phyloP scores from a whole-genome alignment of 1,140 invertebrate species.

The Amphibalanus amphitrite region DNA sequence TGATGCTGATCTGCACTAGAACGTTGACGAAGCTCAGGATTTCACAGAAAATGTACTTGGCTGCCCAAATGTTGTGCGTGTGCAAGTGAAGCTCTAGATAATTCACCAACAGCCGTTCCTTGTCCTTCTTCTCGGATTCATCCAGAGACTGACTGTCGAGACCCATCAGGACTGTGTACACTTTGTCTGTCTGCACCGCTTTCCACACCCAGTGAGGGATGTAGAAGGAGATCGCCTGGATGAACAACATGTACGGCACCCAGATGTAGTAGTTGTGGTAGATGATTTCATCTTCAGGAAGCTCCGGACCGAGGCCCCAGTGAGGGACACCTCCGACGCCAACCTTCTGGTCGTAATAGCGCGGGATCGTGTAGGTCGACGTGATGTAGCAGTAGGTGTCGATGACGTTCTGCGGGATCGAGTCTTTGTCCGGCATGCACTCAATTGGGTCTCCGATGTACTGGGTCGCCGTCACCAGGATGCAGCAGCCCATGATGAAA shows the following conservation, averaged over 20 bases:
- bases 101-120: conserved; percentile 3
- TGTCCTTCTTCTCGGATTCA: conserved; percentile 7
- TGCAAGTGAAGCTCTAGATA: conserved; percentile 16
- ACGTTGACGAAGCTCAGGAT: conserved; percentile 26
- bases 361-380: conserved; percentile 45
- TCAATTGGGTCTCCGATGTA: conserved; percentile 51
- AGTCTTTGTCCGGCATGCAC: conserved; percentile 33
- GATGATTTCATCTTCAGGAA: no score
- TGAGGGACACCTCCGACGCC: no score
- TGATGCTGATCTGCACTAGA: conserved; percentile 23
- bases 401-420: conserved; percentile 35
- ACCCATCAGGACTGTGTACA: conserved; percentile 20
- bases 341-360: conserved; percentile 15
- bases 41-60: conserved; percentile 23
- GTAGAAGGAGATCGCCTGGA: conserved; percentile 23
- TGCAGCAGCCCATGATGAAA: conserved; percentile 41
- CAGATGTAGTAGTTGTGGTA: conserved; percentile 29
- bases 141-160: conserved; percentile 14
- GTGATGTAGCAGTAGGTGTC: conserved; percentile 60
- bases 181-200: conserved; percentile 22
- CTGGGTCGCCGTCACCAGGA: conserved; percentile 47
- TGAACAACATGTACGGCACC: conserved; percentile 39
- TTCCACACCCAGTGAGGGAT: conserved; percentile 57
- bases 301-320: no score
- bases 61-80: conserved; percentile 14